Evolutionary conservation across 2,797 vertebrate species (phyloP), one percentile per base, ranked within the genome.

Genomic region (Typhlichthys subterraneus): DNA sequence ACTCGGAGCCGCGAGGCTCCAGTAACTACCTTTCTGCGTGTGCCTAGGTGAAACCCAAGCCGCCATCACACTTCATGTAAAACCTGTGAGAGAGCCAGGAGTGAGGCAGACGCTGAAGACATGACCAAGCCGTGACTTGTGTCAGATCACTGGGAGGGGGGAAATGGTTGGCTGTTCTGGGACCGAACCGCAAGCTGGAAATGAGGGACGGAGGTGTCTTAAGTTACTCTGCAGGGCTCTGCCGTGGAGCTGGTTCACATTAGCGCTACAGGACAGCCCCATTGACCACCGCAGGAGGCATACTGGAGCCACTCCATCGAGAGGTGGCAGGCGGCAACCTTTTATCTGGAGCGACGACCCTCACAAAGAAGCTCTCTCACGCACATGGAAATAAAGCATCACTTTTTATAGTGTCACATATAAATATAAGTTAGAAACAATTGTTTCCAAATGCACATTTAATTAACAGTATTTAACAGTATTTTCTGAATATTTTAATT

Each of bases 111-210:
- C 53, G 12, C 45, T 15, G 48, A 5, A n/a, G n/a, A 62, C 77
- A 65, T 70, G 50, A 68, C 53, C 48, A 69, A 65, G 66, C 56
- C 53, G 15, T 8, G 45, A 64, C 66, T 61, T 53, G 59, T 60
- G 49, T 63, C 71, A 68, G 23, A 57, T 57, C 53, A 17, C 52
- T 63, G 53, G 80, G 5, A 6, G 8, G 38, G 9, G 38, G 67
- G 70, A 84, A 72, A 73, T 62, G 62, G 31, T 12, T 53, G 63
- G n/a, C 10, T 29, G 19, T 61, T 63, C 9, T 47, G 23, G 48
- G 45, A 15, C 31, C 5, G 59, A 69, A 50, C 42, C 48, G 45
- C 71, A 56, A 31, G 53, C 58, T 58, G 56, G 62, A 73, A 64
- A 61, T 48, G 46, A 45, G 65, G 51, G 9, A 73, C 31, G 51